These are phyloP conservation scores for Apostichopus leukothele DNA, from an alignment of 53 echinoderm and acorn worm genomes.

Conservation along the genomic window DNA sequence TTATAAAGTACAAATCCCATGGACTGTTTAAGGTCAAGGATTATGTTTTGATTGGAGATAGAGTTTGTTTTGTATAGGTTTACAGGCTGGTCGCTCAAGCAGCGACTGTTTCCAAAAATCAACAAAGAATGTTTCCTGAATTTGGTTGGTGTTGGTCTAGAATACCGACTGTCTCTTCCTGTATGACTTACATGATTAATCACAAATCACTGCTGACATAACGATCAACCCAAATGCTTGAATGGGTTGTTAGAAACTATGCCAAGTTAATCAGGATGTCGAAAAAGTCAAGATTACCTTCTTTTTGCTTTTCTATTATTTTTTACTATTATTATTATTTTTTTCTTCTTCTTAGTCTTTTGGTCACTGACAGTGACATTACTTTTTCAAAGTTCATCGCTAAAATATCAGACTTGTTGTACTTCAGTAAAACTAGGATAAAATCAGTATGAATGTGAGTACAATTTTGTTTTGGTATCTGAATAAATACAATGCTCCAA, in stretches of 20 bases:
- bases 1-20: slow-evolving; percentile 33
- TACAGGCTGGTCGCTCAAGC: slow-evolving; percentile 21
- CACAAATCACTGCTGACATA: slow-evolving; percentile 4
- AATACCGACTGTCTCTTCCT: slow-evolving; percentile 21
- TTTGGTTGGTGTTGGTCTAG: background rate
- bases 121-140: slow-evolving; percentile 15
- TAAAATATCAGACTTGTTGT: no score
- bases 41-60: slow-evolving; percentile 12
- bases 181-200: slow-evolving; percentile 24
- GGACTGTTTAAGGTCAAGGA: background rate
- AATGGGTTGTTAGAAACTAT: background rate
- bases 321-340: background rate
- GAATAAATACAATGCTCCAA: no score
- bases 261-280: slow-evolving; percentile 23
- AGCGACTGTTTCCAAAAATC: slow-evolving; percentile 30
- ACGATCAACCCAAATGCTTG: background rate
- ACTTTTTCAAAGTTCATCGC: background rate
- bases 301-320: background rate
- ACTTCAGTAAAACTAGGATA: no score
- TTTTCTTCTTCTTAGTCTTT: no score
- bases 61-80: slow-evolving; percentile 33
- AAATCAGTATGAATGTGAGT: no score
- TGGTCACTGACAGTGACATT: background rate
- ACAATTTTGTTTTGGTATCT: no score
- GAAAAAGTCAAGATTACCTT: background rate